Percentiles rank a stretch among this genome's conserved stretches.
These are phyloP conservation scores for Neogale vison DNA, from an alignment of 2,113 vertebrate species.

Conservation along the genomic window DNA sequence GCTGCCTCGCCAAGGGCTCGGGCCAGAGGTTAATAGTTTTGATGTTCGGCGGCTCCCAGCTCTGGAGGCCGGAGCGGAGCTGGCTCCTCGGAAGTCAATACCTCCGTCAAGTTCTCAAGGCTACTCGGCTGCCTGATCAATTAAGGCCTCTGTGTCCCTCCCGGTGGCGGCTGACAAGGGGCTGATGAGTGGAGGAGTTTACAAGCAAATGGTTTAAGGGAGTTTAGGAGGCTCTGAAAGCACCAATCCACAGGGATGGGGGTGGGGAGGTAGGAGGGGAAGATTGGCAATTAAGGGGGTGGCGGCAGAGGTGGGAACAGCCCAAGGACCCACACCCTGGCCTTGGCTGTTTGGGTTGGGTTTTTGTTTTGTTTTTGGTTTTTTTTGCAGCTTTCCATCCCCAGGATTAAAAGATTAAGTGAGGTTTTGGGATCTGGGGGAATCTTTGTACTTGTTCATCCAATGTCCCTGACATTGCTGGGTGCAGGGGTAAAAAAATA, in stretches of 20 bases:
- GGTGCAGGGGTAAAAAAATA: background rate
- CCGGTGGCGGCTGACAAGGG: slow-evolving; percentile 83
- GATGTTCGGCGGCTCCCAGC: slow-evolving; percentile 88
- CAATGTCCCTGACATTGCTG: background rate
- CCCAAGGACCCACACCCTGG: background rate
- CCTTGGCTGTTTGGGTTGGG: background rate
- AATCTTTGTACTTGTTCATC: background rate
- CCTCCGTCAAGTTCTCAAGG: slow-evolving; percentile 91
- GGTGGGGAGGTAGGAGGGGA: too few species aligned
- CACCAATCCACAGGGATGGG: background rate
- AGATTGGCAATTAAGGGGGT: background rate
- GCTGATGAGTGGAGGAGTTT: slow-evolving; percentile 82
- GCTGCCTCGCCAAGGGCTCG: slow-evolving; percentile 91
- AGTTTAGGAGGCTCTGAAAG: slow-evolving; percentile 59
- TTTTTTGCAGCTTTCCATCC: background rate
- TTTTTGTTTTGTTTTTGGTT: too few species aligned
- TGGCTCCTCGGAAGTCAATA: slow-evolving; percentile 87
- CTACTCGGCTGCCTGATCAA: slow-evolving; percentile 88
- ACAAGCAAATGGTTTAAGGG: slow-evolving; percentile 78
- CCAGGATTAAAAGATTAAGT: background rate
- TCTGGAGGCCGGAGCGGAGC: slow-evolving; percentile 85
- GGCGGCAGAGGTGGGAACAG: background rate
- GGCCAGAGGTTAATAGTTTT: slow-evolving; percentile 97
- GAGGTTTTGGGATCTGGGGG: background rate
- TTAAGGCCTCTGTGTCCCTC: slow-evolving; percentile 83